Conservation (phyloP, 2,888 invertebrate genomes). For the Spisula solida region DNA sequence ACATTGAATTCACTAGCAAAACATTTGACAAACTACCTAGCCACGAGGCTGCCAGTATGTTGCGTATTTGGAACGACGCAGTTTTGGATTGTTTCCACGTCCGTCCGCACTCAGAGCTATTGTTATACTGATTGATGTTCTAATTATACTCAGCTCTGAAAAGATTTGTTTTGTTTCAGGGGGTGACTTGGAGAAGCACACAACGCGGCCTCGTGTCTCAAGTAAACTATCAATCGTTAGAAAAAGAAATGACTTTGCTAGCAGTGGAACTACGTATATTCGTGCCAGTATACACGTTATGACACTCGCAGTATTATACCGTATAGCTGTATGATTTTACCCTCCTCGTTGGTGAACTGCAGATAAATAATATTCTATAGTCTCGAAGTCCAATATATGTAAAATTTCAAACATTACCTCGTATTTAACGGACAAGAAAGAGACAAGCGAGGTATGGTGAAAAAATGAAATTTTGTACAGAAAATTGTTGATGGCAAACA, state of each 20-base stretch:
- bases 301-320: background rate
- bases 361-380: background rate
- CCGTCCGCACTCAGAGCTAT: no score
- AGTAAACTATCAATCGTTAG: constrained; percentile 30
- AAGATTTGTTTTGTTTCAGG: constrained; percentile 33
- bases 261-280: background rate
- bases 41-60: background rate
- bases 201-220: constrained; percentile 32
- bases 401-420: background rate
- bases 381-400: background rate
- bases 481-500: no score
- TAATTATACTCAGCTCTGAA: background rate
- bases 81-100: background rate
- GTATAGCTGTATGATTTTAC: background rate
- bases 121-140: no score
- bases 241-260: background rate
- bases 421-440: no score
- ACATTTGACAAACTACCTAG: background rate
- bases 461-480: no score
- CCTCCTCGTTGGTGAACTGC: background rate
- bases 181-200: constrained; percentile 50
- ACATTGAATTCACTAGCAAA: background rate
- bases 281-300: background rate
- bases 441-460: background rate
- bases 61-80: background rate